phyloP scores from a whole-genome alignment of 2,888 invertebrate genomes.

The Cephus runcator region DNA sequence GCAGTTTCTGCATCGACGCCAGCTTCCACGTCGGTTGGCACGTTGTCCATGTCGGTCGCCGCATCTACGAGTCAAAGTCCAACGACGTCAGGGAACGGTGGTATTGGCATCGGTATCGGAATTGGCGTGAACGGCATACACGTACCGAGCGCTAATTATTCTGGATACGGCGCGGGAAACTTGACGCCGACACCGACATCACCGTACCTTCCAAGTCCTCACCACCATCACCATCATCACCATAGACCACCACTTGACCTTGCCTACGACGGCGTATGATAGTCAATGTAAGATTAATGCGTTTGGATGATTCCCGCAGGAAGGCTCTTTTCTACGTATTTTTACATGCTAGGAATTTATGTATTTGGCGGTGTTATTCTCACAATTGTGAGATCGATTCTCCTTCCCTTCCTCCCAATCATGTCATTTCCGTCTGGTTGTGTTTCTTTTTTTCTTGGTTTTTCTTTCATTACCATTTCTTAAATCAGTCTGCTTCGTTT shows the following conservation, averaged over 20 bases:
- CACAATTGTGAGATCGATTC: neutral
- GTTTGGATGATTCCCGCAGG: constrained; percentile 27
- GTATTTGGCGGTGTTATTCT: neutral
- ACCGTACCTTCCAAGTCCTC: constrained; percentile 54
- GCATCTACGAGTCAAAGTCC: neutral
- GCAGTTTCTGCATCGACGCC: neutral
- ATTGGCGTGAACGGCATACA: constrained; percentile 67
- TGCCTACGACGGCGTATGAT: constrained; percentile 64
- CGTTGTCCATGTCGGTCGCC: neutral
- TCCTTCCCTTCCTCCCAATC: neutral
- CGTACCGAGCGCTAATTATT: constrained; percentile 78
- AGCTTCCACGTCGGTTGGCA: neutral
- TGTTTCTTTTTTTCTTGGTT: no score
- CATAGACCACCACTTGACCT: constrained; percentile 62
- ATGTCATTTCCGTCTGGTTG: neutral
- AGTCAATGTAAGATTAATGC: constrained; percentile 48
- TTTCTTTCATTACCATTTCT: neutral
- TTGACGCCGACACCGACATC: constrained; percentile 51
- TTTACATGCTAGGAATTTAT: constrained; percentile 43
- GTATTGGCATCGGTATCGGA: neutral
- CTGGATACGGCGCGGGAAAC: constrained; percentile 58
- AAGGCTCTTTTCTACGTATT: constrained; percentile 58
- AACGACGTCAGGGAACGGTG: neutral
- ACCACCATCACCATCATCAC: constrained; percentile 27
- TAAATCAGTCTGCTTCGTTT: neutral